These are phyloP conservation scores for Acrocephalus kingi DNA, from an alignment of 2,113 vertebrate species.

Conservation along the genomic window DNA sequence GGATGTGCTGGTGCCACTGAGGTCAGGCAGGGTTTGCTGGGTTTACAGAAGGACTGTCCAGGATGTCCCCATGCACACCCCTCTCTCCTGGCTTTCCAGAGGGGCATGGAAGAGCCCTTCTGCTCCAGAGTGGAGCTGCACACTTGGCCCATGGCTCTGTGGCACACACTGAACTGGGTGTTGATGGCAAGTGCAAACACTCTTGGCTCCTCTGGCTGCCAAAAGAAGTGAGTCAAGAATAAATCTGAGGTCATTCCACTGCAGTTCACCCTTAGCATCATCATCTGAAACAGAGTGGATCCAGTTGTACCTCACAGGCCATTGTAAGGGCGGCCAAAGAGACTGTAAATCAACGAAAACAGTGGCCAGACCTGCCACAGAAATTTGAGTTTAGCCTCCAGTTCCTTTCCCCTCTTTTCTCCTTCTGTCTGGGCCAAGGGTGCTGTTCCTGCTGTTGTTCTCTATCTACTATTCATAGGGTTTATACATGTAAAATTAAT, in stretches of 20 bases:
- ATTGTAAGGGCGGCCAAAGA: neutral
- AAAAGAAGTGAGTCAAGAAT: neutral
- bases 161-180: neutral
- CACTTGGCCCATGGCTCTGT: fast-evolving
- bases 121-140: neutral
- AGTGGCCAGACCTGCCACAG: neutral
- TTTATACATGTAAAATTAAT: neutral
- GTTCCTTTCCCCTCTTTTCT: neutral
- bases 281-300: neutral
- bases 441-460: neutral
- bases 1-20: fast-evolving
- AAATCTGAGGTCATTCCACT: neutral
- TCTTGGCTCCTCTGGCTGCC: neutral
- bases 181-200: neutral
- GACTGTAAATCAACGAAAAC: neutral
- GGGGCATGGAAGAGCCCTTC: too few relatives aligned
- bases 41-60: neutral
- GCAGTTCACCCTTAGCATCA: neutral
- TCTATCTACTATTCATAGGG: neutral
- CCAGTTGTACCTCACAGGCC: neutral
- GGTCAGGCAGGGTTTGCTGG: neutral
- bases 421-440: neutral
- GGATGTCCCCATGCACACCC: fast-evolving
- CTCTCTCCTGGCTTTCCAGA: neutral
- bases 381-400: neutral